Evolutionary conservation across 64 coral and sea anemone genomes (phyloP).

Genomic region (Actinia equina): DNA sequence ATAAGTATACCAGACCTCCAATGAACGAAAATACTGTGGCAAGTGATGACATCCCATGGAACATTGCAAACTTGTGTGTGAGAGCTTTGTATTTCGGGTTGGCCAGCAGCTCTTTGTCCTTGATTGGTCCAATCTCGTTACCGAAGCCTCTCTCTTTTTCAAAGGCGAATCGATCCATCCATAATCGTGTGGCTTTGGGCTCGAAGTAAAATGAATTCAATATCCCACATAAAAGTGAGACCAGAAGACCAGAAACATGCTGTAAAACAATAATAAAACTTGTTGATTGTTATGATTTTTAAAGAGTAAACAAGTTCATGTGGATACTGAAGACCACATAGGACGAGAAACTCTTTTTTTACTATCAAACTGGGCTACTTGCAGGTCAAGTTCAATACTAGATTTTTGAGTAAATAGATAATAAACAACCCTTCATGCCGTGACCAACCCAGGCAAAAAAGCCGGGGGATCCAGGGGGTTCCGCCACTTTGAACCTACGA

Average conservation of each 20-base stretch:
- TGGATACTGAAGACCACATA: no score
- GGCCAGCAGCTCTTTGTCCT: slow-evolving; percentile 48
- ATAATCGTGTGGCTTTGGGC: slow-evolving; percentile 54
- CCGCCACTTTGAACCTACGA: no score
- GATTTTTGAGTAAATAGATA: no score
- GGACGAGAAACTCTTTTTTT: no score
- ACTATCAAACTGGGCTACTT: no score
- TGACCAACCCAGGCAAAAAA: background rate
- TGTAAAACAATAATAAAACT: background rate
- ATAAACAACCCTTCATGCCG: background rate
- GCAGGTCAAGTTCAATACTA: no score
- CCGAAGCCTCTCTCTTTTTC: slow-evolving; percentile 74
- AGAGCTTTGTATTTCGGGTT: slow-evolving; percentile 62
- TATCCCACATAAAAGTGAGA: slow-evolving; percentile 46
- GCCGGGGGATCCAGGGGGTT: no score
- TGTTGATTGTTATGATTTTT: no score
- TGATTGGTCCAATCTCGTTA: slow-evolving; percentile 70
- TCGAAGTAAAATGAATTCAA: slow-evolving; percentile 64
- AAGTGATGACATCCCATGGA: slow-evolving; percentile 79
- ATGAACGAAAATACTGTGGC: slow-evolving; percentile 54
- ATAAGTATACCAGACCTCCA: slow-evolving; percentile 66
- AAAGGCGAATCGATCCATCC: slow-evolving; percentile 64
- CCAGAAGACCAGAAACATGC: slow-evolving; percentile 49
- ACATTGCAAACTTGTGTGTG: slow-evolving; percentile 62
- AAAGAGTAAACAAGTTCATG: no score